A percentile compares a stretch with the other conserved stretches of the same genome.
These are phyloP conservation scores for Tringa solitaria DNA, from an alignment of 2,113 vertebrate species.

Conservation along the genomic window DNA sequence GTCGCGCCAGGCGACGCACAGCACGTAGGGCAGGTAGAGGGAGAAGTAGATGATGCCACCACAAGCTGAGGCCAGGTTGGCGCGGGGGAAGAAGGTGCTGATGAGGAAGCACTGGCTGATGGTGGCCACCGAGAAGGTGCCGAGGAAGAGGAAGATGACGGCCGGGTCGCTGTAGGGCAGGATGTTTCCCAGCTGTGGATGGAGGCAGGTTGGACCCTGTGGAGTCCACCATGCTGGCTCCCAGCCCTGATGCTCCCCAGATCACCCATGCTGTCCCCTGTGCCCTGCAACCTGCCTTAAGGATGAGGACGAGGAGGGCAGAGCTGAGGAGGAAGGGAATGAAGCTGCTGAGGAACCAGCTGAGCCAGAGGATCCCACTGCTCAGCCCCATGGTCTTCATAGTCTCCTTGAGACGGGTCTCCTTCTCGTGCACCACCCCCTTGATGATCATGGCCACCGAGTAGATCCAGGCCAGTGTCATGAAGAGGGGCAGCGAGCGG, in stretches of 20 bases:
- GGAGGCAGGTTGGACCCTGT: not conserved
- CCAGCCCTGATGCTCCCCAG: fast-evolving
- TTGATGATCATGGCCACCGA: slow-evolving; percentile 92
- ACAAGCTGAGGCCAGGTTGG: slow-evolving; percentile 89
- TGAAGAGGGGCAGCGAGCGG: slow-evolving; percentile 87
- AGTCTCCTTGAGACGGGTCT: slow-evolving; percentile 86
- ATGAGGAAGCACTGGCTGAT: slow-evolving; percentile 92
- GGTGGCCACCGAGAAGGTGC: slow-evolving; percentile 86
- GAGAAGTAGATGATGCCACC: slow-evolving; percentile 88
- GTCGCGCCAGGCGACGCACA: slow-evolving; percentile 88
- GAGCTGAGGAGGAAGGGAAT: slow-evolving; percentile 85
- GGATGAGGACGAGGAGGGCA: slow-evolving; percentile 79
- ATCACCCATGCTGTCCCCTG: fast-evolving
- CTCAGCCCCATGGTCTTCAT: slow-evolving; percentile 91
- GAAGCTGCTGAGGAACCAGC: slow-evolving; percentile 91
- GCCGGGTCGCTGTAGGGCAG: slow-evolving; percentile 85
- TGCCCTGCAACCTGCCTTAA: slow-evolving; percentile 76
- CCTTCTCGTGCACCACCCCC: slow-evolving; percentile 90
- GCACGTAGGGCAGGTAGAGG: slow-evolving; percentile 87
- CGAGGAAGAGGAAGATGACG: slow-evolving; percentile 86
- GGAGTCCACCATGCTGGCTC: fast-evolving
- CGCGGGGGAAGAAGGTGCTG: slow-evolving; percentile 86
- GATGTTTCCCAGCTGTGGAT: slow-evolving; percentile 81
- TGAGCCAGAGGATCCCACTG: slow-evolving; percentile 83
- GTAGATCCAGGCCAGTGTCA: slow-evolving; percentile 93